Evolutionary conservation across 2,113 vertebrate species (phyloP).

Genomic region (Gasterosteus aculeatus): DNA sequence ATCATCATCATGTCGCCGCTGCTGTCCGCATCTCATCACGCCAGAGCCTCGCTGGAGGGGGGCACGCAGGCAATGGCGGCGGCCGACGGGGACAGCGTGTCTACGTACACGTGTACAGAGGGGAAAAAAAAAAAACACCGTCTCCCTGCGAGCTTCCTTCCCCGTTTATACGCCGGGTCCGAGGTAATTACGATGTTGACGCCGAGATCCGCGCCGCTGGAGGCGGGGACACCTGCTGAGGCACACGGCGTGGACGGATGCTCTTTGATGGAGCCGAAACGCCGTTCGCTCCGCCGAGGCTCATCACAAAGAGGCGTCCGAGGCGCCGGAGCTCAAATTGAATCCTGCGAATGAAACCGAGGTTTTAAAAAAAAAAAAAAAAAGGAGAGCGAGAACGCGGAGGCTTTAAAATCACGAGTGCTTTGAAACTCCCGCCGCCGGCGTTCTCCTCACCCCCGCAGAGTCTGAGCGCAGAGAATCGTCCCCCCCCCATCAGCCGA

Average conservation of each 20-base stretch:
- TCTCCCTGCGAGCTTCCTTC: not conserved
- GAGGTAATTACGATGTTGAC: constrained; percentile 8
- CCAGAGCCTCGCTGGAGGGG: no score
- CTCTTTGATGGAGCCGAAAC: constrained; percentile 1
- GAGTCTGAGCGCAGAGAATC: constrained; percentile 25
- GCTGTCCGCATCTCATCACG: no score
- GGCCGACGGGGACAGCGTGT: no score
- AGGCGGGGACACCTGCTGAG: constrained; percentile 14
- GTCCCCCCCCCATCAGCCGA: constrained; percentile 43
- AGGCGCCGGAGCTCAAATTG: no score
- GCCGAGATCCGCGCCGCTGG: not conserved
- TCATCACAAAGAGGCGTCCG: not conserved
- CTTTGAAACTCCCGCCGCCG: constrained; percentile 34
- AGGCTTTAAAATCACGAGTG: constrained; percentile 5
- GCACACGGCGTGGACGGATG: not conserved
- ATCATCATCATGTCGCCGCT: no score
- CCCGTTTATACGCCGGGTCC: not conserved
- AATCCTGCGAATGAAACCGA: no score
- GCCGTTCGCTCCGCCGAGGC: not conserved
- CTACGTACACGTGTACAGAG: not conserved
- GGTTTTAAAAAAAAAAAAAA: not conserved
- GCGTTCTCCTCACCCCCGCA: constrained; percentile 29
- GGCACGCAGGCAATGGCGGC: no score
- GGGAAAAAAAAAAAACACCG: no score
- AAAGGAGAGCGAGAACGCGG: not conserved